Evolutionary conservation across 2,888 invertebrate genomes (phyloP).

Genomic region (Camptogramma bilineatum): DNA sequence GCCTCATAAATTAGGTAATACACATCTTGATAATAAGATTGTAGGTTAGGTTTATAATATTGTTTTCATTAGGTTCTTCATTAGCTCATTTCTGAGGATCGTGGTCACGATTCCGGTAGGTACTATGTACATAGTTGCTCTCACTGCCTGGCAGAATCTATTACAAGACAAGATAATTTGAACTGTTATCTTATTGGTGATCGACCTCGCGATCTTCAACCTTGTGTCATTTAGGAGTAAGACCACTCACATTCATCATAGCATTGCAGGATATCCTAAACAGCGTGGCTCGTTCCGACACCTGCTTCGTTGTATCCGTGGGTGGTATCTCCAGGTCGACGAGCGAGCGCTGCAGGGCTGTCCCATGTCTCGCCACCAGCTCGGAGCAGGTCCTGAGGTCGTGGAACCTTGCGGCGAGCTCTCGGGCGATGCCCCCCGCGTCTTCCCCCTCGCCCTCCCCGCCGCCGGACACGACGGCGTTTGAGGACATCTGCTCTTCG

Average conservation of each 20-base stretch:
- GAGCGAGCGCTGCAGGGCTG: constrained; percentile 92
- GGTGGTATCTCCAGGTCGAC: constrained; percentile 91
- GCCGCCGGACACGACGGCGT: constrained; percentile 74
- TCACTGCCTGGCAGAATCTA: too few relatives aligned
- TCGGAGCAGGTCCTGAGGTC: constrained; percentile 97
- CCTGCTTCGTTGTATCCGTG: constrained; percentile 92
- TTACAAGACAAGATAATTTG: too few relatives aligned
- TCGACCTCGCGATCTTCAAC: too few relatives aligned
- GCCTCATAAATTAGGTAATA: background rate
- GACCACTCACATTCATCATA: constrained; percentile 93
- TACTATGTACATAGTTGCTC: too few relatives aligned
- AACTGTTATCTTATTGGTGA: too few relatives aligned
- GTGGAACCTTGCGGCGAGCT: constrained; percentile 91
- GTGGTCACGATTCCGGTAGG: too few relatives aligned
- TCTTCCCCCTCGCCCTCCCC: constrained; percentile 85
- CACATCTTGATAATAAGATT: background rate
- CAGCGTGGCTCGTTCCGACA: constrained; percentile 97
- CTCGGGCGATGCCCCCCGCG: constrained; percentile 87
- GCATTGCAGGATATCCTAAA: constrained; percentile 98
- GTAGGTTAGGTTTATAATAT: too few relatives aligned
- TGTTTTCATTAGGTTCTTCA: too few relatives aligned
- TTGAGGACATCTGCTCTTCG: constrained; percentile 87
- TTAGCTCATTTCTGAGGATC: too few relatives aligned
- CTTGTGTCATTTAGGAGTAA: background rate
- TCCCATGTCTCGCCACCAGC: constrained; percentile 94